Percentiles rank a stretch among this genome's conserved stretches.
These are phyloP conservation scores for Eumerus sabulonum DNA, from an alignment of 2,888 invertebrate genomes.

Conservation along the genomic window DNA sequence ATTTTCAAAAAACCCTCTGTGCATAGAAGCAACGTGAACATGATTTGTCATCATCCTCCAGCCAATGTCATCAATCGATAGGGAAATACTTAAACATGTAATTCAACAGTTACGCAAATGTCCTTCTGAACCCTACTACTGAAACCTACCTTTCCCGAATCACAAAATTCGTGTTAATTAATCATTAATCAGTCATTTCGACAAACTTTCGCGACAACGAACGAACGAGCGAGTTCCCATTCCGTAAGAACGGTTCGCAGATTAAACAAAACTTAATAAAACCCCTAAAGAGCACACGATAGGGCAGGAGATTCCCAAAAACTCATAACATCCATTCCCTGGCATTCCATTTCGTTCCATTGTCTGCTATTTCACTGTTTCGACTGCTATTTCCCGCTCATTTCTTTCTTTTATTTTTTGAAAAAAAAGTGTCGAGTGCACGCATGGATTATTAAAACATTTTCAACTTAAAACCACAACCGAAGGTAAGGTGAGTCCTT, in stretches of 20 bases:
- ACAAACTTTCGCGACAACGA: slow-evolving; percentile 40
- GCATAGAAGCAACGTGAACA: too few relatives aligned
- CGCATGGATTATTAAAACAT: slow-evolving; percentile 68
- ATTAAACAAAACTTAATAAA: slow-evolving; percentile 68
- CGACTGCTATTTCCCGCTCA: slow-evolving; percentile 36
- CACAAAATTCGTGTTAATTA: slow-evolving; percentile 54
- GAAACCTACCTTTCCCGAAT: slow-evolving; percentile 25
- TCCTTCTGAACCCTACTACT: neutral
- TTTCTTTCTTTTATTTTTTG: slow-evolving; percentile 25
- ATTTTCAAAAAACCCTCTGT: too few relatives aligned
- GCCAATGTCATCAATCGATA: too few relatives aligned
- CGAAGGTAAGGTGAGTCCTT: slow-evolving; percentile 19
- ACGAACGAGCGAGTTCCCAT: slow-evolving; percentile 29
- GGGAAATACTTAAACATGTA: neutral
- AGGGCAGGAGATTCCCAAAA: slow-evolving; percentile 44
- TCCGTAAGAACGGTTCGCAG: slow-evolving; percentile 54
- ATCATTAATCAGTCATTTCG: slow-evolving; percentile 59
- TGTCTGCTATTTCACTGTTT: slow-evolving; percentile 45
- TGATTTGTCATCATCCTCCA: too few relatives aligned
- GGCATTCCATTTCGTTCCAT: slow-evolving; percentile 20
- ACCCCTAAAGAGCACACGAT: slow-evolving; percentile 44
- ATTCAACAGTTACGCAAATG: slow-evolving; percentile 47
- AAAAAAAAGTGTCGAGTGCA: slow-evolving; percentile 66
- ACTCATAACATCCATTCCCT: slow-evolving; percentile 33
- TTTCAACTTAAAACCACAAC: slow-evolving; percentile 58